Evolutionary conservation across 2,113 vertebrate genomes (phyloP).

Genomic region (Columba janthina): DNA sequence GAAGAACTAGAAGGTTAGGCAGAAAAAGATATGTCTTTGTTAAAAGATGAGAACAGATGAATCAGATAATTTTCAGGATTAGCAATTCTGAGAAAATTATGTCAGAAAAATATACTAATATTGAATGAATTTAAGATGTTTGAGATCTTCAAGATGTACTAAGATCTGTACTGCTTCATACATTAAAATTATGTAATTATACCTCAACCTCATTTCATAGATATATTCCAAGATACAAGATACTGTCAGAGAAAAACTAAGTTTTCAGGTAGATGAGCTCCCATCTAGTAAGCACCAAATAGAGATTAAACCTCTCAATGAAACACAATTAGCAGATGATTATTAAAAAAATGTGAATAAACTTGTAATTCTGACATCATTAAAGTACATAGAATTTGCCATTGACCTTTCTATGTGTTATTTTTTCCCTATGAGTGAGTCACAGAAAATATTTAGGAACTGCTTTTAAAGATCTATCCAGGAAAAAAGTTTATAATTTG

Average conservation of each 20-base stretch:
- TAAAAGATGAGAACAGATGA: background rate
- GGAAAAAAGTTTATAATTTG: background rate
- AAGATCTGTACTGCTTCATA: background rate
- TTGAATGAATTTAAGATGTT: background rate
- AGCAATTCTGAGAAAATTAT: background rate
- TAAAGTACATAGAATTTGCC: background rate
- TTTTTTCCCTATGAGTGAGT: background rate
- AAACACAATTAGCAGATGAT: background rate
- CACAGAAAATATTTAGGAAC: background rate
- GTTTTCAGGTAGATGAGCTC: background rate
- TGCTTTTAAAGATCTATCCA: background rate
- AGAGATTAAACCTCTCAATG: background rate
- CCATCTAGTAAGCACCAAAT: background rate
- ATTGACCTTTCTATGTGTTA: fast-evolving
- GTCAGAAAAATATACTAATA: background rate
- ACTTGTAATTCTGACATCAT: background rate
- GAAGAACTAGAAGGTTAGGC: background rate
- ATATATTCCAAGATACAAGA: background rate
- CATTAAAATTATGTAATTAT: background rate
- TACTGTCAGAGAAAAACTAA: background rate
- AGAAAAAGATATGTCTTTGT: background rate
- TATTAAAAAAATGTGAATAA: background rate
- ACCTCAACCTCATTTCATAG: background rate
- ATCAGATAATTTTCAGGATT: background rate
- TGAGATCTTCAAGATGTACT: background rate